Percentiles rank a stretch among this genome's conserved stretches.
These are phyloP conservation scores for Syndactyla subalaris DNA, from an alignment of 2,797 vertebrate genomes.

Conservation along the genomic window DNA sequence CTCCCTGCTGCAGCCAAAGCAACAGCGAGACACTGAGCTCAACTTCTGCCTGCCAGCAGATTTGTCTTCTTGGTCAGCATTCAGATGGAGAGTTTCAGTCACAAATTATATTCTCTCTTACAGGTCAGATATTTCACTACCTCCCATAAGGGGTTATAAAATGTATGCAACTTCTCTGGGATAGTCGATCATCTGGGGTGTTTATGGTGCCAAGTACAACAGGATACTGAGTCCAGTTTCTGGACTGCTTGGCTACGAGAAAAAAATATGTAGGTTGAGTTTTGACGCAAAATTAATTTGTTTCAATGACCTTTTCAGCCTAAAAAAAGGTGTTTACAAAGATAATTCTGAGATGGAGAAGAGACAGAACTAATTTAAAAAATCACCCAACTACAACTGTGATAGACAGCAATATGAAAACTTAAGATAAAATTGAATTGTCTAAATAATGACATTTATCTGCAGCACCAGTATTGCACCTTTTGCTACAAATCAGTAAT, in stretches of 20 bases:
- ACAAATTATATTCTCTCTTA: background rate
- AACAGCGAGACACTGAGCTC: background rate
- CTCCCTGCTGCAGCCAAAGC: background rate
- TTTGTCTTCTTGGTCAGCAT: background rate
- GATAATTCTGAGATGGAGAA: background rate
- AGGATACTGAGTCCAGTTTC: background rate
- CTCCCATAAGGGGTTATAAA: background rate
- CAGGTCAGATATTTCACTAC: background rate
- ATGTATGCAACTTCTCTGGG: background rate
- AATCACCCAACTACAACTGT: background rate
- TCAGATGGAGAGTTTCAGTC: background rate
- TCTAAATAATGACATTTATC: background rate
- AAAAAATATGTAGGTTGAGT: fast-evolving
- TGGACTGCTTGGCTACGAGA: background rate
- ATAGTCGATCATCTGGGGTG: background rate
- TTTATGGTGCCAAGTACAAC: background rate
- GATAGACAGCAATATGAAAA: background rate
- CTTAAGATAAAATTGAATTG: background rate
- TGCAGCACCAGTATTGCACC: background rate
- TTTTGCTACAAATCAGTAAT: background rate
- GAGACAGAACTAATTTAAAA: background rate
- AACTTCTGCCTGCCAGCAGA: background rate
- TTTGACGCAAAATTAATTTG: background rate
- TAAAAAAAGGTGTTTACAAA: background rate
- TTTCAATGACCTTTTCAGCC: background rate